Evolutionary conservation across 2,113 vertebrate species (phyloP).

Genomic region (Leptobrachium leishanense): DNA sequence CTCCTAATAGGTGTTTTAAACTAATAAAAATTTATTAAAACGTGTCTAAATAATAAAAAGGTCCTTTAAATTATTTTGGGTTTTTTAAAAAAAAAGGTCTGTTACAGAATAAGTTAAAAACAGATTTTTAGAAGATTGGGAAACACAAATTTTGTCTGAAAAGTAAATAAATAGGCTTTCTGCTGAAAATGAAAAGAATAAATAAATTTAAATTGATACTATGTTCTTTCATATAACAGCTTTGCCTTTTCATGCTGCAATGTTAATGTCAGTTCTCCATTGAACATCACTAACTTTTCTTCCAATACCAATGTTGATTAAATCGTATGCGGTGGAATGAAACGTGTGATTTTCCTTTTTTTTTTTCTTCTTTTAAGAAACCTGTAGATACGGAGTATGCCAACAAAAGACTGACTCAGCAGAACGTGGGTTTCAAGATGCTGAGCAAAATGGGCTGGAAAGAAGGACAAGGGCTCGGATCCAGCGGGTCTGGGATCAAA

Average conservation of each 20-base stretch:
- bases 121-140: no score
- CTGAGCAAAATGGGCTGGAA: conserved; percentile 98
- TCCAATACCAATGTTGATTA: no score
- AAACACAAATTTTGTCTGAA: no score
- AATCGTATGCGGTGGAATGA: not conserved
- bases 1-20: no score
- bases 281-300: not conserved
- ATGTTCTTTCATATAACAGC: not conserved
- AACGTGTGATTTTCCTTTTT: conserved; percentile 2
- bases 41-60: no score
- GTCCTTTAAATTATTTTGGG: no score
- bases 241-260: not conserved
- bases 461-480: conserved; percentile 89
- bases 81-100: no score
- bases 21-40: no score
- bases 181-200: no score
- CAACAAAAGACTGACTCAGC: conserved; percentile 82
- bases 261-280: not conserved
- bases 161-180: no score
- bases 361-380: conserved; percentile 56
- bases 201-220: no score
- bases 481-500: conserved; percentile 83
- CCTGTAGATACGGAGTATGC: conserved; percentile 66
- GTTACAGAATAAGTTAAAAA: no score
- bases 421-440: conserved; percentile 96